A percentile compares a stretch with the other conserved stretches of the same genome.
These are phyloP conservation scores for Paratilapia polleni DNA, from an alignment of 2,113 vertebrate genomes.

Conservation along the genomic window DNA sequence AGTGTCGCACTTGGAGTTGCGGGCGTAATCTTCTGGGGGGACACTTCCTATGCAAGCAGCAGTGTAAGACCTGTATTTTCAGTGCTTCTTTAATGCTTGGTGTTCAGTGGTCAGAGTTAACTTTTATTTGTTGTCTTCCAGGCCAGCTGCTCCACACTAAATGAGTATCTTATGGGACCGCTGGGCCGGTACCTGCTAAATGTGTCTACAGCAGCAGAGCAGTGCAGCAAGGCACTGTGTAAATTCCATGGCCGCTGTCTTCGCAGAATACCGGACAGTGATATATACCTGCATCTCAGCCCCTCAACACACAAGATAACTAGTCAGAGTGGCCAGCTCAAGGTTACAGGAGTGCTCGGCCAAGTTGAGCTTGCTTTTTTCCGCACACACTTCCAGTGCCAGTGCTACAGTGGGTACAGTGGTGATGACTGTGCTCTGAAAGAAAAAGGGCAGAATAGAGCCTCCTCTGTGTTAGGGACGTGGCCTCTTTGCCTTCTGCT, in stretches of 20 bases:
- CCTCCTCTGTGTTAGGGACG: slow-evolving; percentile 52
- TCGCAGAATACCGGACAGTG: slow-evolving; percentile 66
- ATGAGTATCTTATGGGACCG: slow-evolving; percentile 83
- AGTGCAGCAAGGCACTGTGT: slow-evolving; percentile 88
- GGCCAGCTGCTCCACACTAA: slow-evolving; percentile 86
- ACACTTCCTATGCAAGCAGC: slow-evolving; percentile 78
- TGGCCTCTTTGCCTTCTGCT: slow-evolving; percentile 70
- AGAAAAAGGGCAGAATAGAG: slow-evolving; percentile 61
- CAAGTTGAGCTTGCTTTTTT: slow-evolving; percentile 66
- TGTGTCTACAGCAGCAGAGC: slow-evolving; percentile 82
- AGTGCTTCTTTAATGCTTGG: neutral
- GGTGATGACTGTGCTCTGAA: slow-evolving; percentile 75
- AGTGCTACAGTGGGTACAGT: slow-evolving; percentile 87
- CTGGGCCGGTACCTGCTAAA: slow-evolving; percentile 91
- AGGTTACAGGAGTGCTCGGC: slow-evolving; percentile 66
- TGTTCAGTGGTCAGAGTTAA: slow-evolving; percentile 4
- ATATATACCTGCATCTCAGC: slow-evolving; percentile 85
- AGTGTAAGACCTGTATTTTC: slow-evolving; percentile 66
- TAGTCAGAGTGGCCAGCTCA: slow-evolving; percentile 32
- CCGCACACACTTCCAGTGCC: slow-evolving; percentile 84
- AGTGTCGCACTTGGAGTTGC: slow-evolving; percentile 84
- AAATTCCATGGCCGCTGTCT: slow-evolving; percentile 86
- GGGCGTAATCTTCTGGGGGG: slow-evolving; percentile 86
- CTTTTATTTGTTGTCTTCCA: slow-evolving; percentile 50
- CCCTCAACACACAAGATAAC: slow-evolving; percentile 80